These are phyloP conservation scores for Columba livia DNA, from an alignment of 2,113 vertebrate species.

Conservation along the genomic window DNA sequence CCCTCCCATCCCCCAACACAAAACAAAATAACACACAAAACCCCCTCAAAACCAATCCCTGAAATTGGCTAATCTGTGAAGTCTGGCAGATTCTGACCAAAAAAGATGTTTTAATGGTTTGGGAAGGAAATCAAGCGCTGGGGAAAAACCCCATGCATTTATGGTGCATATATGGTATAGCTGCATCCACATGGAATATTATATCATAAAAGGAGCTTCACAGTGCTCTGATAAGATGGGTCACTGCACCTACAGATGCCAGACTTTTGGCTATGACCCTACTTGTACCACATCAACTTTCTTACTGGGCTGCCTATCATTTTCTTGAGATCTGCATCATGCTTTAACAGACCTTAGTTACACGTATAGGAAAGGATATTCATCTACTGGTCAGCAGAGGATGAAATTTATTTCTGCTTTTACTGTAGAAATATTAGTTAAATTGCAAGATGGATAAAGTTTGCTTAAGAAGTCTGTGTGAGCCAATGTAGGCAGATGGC, in stretches of 20 bases:
- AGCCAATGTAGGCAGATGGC: no score
- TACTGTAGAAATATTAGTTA: background rate
- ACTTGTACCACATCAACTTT: background rate
- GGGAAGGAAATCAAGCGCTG: background rate
- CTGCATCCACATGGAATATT: background rate
- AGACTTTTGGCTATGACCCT: background rate
- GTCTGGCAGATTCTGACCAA: background rate
- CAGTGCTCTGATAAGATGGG: background rate
- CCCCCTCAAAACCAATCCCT: no score
- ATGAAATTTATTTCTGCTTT: background rate
- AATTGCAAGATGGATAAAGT: background rate
- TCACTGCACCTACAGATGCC: background rate
- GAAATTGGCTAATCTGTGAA: background rate
- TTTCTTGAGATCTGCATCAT: background rate
- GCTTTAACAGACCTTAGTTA: background rate
- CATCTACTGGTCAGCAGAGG: background rate
- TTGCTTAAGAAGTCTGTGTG: background rate
- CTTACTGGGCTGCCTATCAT: no score
- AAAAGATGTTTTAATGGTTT: background rate
- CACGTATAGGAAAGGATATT: background rate
- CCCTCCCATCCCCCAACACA: background rate
- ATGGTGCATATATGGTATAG: background rate
- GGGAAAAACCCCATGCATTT: accelerated
- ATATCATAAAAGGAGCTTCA: background rate
- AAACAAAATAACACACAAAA: no score